Conservation (phyloP, 2,888 invertebrate genomes). For the Lepidocyrtoides sp. region DNA sequence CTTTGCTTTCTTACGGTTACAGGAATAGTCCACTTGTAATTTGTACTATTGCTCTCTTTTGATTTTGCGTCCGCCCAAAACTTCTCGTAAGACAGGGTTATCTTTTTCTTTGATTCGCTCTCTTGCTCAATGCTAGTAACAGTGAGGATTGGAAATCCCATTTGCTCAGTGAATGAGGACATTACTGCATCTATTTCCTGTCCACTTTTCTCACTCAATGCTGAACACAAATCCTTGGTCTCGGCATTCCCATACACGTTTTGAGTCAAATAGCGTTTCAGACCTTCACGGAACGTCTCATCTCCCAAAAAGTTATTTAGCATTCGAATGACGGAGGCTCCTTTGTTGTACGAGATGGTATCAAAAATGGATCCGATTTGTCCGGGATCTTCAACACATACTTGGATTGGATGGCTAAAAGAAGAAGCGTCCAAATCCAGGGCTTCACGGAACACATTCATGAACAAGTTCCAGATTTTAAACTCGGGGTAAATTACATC, state of each 20-base stretch:
- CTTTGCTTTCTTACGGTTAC: constrained; percentile 93
- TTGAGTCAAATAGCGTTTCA: constrained; percentile 87
- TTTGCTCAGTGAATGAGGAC: constrained; percentile 88
- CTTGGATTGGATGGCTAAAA: constrained; percentile 87
- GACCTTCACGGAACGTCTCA: constrained; percentile 86
- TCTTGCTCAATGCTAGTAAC: constrained; percentile 79
- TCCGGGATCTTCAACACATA: constrained; percentile 85
- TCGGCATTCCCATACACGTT: constrained; percentile 87
- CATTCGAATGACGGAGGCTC: constrained; percentile 87
- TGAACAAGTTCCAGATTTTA: constrained; percentile 89
- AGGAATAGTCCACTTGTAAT: constrained; percentile 95
- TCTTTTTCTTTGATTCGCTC: constrained; percentile 88
- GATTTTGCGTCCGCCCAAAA: constrained; percentile 94
- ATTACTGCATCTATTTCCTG: constrained; percentile 87
- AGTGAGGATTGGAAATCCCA: constrained; percentile 87
- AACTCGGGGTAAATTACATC: constrained; percentile 88
- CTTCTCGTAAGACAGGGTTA: constrained; percentile 93
- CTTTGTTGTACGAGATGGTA: constrained; percentile 86
- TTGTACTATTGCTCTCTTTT: constrained; percentile 71
- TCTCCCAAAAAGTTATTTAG: constrained; percentile 85
- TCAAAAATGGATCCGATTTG: constrained; percentile 86
- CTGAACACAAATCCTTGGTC: constrained; percentile 87
- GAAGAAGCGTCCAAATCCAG: constrained; percentile 87
- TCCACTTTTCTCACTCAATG: constrained; percentile 87
- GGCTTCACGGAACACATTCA: constrained; percentile 87